These are phyloP conservation scores for Bombus impatiens DNA, from an alignment of 1,140 invertebrate species.

Conservation along the genomic window DNA sequence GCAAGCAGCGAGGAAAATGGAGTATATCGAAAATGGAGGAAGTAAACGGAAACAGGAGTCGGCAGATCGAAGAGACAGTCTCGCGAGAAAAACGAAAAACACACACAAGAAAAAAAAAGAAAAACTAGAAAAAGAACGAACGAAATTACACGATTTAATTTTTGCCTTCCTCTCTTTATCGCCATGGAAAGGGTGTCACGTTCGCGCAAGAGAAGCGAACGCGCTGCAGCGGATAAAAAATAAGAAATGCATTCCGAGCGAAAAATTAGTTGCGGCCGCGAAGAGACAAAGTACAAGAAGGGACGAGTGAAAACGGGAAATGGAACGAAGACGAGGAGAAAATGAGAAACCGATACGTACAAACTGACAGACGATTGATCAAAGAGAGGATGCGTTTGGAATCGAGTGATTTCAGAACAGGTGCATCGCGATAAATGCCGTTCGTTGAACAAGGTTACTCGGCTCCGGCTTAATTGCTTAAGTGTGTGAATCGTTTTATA, in stretches of 20 bases:
- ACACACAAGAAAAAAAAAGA: too few relatives aligned
- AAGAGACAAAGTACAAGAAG: not conserved
- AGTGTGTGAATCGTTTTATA: conserved; percentile 38
- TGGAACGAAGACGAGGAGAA: not conserved
- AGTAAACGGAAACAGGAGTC: too few relatives aligned
- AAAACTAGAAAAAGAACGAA: too few relatives aligned
- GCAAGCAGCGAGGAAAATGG: too few relatives aligned
- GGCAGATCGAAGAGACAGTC: too few relatives aligned
- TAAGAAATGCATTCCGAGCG: not conserved
- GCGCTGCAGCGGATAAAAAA: too few relatives aligned
- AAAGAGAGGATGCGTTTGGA: not conserved
- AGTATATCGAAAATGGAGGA: too few relatives aligned
- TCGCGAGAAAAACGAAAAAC: too few relatives aligned
- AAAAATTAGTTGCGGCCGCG: not conserved
- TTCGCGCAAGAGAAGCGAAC: too few relatives aligned
- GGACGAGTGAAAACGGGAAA: not conserved
- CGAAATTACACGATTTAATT: too few relatives aligned
- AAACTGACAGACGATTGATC: not conserved
- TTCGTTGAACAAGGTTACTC: conserved; percentile 49
- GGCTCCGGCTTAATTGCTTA: conserved; percentile 57
- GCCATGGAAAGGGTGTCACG: too few relatives aligned
- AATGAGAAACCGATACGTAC: not conserved
- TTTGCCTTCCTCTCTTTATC: too few relatives aligned
- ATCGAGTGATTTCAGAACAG: conserved; percentile 19
- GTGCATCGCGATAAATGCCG: conserved; percentile 53